A percentile compares a stretch with the other conserved stretches of the same genome.
phyloP scores from a whole-genome alignment of 2,797 vertebrate genomes.

The Oreochromis mossambicus region DNA sequence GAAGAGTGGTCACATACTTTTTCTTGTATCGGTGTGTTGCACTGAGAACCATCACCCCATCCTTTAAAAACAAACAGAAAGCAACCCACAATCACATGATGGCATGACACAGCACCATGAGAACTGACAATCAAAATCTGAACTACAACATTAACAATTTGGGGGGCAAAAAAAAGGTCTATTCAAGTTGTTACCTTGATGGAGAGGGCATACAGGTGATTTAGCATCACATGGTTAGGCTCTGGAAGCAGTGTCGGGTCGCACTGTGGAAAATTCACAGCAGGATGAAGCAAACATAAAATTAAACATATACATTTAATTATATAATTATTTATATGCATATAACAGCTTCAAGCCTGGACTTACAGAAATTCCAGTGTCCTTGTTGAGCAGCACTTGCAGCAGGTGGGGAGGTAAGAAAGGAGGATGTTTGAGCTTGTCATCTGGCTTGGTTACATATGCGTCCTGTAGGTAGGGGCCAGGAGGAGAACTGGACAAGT shows the following conservation, averaged over 20 bases:
- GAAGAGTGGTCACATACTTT: slow-evolving; percentile 95
- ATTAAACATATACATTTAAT: fast-evolving
- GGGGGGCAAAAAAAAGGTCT: fast-evolving
- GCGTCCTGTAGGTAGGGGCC: slow-evolving; percentile 95
- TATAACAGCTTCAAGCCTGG: background rate
- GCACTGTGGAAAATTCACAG: slow-evolving; percentile 74
- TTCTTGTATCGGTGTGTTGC: slow-evolving; percentile 97
- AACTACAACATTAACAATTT: background rate
- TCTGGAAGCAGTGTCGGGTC: slow-evolving; percentile 95
- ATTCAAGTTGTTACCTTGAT: slow-evolving; percentile 83
- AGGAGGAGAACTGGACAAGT: slow-evolving; percentile 93
- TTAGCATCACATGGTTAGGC: slow-evolving; percentile 97
- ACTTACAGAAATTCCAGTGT: slow-evolving; percentile 95
- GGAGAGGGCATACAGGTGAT: slow-evolving; percentile 95
- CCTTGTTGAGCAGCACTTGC: slow-evolving; percentile 98
- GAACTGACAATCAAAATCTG: background rate
- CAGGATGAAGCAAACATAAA: fast-evolving
- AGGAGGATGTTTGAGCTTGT: slow-evolving; percentile 87
- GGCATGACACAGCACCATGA: background rate
- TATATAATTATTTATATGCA: background rate
- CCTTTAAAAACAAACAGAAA: slow-evolving; percentile 68
- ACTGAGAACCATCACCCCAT: slow-evolving; percentile 98
- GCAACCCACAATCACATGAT: background rate
- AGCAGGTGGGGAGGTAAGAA: slow-evolving; percentile 94
- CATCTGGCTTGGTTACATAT: slow-evolving; percentile 84